These are phyloP conservation scores for Hydractinia symbiolongicarpus DNA, from an alignment of 30 jellyfish, hydroid and myxozoan genomes.

Conservation along the genomic window DNA sequence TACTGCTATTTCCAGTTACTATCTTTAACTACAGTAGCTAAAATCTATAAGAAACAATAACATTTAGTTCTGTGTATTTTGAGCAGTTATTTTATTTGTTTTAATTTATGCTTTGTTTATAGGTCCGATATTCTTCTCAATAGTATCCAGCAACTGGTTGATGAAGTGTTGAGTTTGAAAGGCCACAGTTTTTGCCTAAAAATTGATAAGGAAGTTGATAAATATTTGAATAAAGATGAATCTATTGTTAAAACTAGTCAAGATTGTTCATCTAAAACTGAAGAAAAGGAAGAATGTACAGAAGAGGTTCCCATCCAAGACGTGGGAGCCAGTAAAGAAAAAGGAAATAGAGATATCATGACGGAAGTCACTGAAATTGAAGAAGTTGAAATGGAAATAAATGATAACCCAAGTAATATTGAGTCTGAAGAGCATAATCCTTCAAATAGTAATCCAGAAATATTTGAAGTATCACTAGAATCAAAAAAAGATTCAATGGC, in stretches of 20 bases:
- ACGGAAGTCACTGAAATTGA: constrained; percentile 32
- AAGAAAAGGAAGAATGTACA: background rate
- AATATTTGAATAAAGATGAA: constrained; percentile 41
- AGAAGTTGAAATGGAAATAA: constrained; percentile 31
- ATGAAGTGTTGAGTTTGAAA: constrained; percentile 60
- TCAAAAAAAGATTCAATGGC: background rate
- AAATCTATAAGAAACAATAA: too few species aligned
- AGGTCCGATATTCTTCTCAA: constrained; percentile 86
- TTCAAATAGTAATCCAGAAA: background rate
- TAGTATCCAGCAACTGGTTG: constrained; percentile 77
- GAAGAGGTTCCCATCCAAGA: background rate
- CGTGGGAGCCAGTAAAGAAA: background rate
- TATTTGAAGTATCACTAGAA: background rate
- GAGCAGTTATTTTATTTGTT: too few species aligned
- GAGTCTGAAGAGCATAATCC: background rate
- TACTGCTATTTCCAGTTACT: too few species aligned
- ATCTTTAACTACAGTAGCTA: too few species aligned
- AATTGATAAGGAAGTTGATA: constrained; percentile 75
- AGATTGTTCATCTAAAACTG: constrained; percentile 6
- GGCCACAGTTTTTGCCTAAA: constrained; percentile 51
- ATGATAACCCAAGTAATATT: background rate
- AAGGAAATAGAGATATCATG: background rate
- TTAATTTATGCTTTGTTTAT: background rate
- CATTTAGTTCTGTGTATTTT: too few species aligned
- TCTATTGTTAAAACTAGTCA: background rate